Percentiles rank a stretch among this genome's conserved stretches.
phyloP scores from a whole-genome alignment of 2,888 invertebrate genomes.

The Ophraella communa region DNA sequence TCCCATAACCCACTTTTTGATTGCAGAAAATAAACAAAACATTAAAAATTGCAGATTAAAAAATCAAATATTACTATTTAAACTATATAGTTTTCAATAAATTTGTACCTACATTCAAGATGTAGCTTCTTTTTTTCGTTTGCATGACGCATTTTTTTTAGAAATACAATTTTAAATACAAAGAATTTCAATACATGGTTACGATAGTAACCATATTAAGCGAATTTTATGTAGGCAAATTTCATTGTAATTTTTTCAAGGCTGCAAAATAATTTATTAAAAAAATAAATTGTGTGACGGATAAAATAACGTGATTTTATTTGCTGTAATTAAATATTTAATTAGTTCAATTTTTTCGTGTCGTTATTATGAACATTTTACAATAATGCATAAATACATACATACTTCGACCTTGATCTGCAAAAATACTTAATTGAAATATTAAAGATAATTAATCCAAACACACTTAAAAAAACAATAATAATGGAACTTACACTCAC shows the following conservation, averaged over 20 bases:
- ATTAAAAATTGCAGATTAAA: too few relatives aligned
- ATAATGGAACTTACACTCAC: constrained; percentile 40
- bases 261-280: background rate
- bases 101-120: background rate
- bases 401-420: constrained; percentile 24
- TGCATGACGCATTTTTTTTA: background rate
- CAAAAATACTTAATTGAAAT: constrained; percentile 6
- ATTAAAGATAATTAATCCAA: constrained; percentile 8
- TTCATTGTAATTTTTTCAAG: constrained; percentile 16
- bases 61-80: background rate
- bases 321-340: background rate
- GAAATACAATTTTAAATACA: background rate
- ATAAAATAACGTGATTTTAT: too few relatives aligned
- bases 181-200: constrained; percentile 5
- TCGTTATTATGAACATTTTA: background rate
- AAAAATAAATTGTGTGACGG: background rate
- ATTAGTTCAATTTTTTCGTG: too few relatives aligned
- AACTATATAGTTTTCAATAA: too few relatives aligned
- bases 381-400: background rate
- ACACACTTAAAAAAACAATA: constrained; percentile 17
- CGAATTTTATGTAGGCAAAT: constrained; percentile 14
- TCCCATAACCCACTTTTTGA: too few relatives aligned
- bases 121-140: background rate
- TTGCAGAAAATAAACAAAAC: too few relatives aligned
- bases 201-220: constrained; percentile 15